A percentile compares a stretch with the other conserved stretches of the same genome.
These are phyloP conservation scores for Gouania willdenowi DNA, from an alignment of 2,797 vertebrate species.

Conservation along the genomic window DNA sequence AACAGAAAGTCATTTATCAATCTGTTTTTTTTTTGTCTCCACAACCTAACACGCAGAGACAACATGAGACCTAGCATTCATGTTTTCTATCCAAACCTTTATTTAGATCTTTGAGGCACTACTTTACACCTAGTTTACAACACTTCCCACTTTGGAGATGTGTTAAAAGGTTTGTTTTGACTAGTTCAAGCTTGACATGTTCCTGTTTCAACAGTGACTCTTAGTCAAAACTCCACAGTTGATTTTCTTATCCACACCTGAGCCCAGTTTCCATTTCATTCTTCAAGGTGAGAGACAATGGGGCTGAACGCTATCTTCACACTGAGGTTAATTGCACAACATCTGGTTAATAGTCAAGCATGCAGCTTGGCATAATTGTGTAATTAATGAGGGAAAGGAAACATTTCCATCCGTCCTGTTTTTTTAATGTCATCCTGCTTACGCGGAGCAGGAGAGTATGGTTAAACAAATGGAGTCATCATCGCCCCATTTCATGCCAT, in stretches of 20 bases:
- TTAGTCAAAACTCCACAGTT: no score
- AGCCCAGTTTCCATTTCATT: constrained; percentile 40
- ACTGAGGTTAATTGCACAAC: constrained; percentile 64
- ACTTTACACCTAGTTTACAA: no score
- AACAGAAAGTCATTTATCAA: constrained; percentile 18
- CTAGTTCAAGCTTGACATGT: constrained; percentile 22
- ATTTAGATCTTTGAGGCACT: no score
- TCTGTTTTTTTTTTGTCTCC: no score
- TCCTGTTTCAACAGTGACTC: no score
- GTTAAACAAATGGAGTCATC: constrained; percentile 43
- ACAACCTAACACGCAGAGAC: not conserved
- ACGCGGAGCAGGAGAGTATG: constrained; percentile 6
- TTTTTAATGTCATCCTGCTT: constrained; percentile 28
- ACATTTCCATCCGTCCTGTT: constrained; percentile 14
- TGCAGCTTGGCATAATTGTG: constrained; percentile 55
- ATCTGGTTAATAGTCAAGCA: constrained; percentile 49
- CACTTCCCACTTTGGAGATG: no score
- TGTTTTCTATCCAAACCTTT: no score
- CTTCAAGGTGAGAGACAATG: constrained; percentile 60
- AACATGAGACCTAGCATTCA: no score
- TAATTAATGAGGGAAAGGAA: constrained; percentile 52
- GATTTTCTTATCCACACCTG: constrained; percentile 35
- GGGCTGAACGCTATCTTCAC: constrained; percentile 47
- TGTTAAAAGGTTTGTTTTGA: no score
- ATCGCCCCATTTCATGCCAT: constrained; percentile 47